Conservation (phyloP, 2,113 vertebrate species). For the Aix galericulata region DNA sequence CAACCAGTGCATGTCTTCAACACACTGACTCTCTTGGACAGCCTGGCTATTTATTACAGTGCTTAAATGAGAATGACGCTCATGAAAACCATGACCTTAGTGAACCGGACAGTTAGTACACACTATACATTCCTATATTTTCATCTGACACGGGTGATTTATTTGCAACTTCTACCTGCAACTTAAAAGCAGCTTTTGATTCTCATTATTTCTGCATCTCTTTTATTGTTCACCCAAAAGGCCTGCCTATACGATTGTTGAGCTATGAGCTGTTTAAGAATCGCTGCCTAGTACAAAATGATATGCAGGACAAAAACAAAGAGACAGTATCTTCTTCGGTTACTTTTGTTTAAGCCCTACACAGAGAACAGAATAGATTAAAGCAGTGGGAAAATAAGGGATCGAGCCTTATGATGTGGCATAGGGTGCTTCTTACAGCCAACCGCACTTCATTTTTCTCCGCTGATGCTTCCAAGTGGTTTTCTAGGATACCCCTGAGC, state of each 20-base stretch:
- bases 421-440: conserved; percentile 46
- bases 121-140: neutral
- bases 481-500: conserved; percentile 68
- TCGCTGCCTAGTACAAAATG: neutral
- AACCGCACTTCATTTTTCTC: conserved; percentile 61
- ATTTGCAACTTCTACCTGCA: conserved; percentile 6
- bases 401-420: conserved; percentile 57
- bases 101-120: neutral
- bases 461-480: conserved; percentile 53
- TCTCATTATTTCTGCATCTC: neutral
- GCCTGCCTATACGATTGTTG: neutral
- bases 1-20: neutral
- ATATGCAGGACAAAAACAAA: conserved; percentile 62
- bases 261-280: neutral
- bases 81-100: neutral
- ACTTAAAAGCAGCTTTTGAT: conserved; percentile 32
- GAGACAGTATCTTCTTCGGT: conserved; percentile 60
- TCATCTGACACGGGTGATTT: neutral
- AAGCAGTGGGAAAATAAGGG: conserved; percentile 66
- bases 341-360: conserved; percentile 64
- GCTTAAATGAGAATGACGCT: neutral
- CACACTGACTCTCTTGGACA: neutral
- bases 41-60: neutral
- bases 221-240: conserved; percentile 31
- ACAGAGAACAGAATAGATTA: conserved; percentile 65